Evolutionary conservation across 37 sponge, comb jelly and placozoan species (phyloP), one percentile per base, ranked within the genome.

Genomic region (Agelas oroides): DNA sequence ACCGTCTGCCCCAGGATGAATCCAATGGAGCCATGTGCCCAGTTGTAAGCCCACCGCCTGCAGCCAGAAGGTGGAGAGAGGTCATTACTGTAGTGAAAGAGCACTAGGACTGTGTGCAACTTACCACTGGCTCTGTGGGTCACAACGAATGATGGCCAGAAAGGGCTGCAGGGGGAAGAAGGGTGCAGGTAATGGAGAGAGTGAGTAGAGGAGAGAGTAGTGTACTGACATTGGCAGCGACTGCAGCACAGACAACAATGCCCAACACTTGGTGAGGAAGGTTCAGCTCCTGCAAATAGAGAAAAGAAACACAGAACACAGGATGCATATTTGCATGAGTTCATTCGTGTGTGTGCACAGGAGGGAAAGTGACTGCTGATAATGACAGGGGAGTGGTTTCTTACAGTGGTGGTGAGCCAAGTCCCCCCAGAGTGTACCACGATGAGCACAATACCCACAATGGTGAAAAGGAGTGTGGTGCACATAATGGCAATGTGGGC

Each of bases 171-270:
- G 46, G 46, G 3, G 46, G 8, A 46, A 8, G 8, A 8, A 46
- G 46, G 3, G 46, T 46, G 46, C 8, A 12, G 8, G 46, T 46
- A 46, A 12, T 46, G 8, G 46, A 46, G 46, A 12, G 46, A 3
- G 6, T 46, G 46, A 73, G 36, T 23, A 31, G 15, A 58, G 0
- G 27, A 63, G 25, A 28, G 18, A 38, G 30, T 35, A n/a, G 25
- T 58, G 25, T 54, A 79, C 93, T 76, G 38, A 92, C 93, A 80
- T 92, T 92, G 41, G 84, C 52, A 33, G 68, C 76, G 0, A 84
- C 36, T 65, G 80, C 85, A 13, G 37, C 31, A 37, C 80, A 65
- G 0, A 77, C 63, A 12, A 92, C 65, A 15, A 92, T 68, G 41
- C 93, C 93, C 23, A 88, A 35, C 18, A 92, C 34, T 36, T 84